Evolutionary conservation across 2,888 invertebrate genomes (phyloP).

Genomic region (Cremastinae sp.): DNA sequence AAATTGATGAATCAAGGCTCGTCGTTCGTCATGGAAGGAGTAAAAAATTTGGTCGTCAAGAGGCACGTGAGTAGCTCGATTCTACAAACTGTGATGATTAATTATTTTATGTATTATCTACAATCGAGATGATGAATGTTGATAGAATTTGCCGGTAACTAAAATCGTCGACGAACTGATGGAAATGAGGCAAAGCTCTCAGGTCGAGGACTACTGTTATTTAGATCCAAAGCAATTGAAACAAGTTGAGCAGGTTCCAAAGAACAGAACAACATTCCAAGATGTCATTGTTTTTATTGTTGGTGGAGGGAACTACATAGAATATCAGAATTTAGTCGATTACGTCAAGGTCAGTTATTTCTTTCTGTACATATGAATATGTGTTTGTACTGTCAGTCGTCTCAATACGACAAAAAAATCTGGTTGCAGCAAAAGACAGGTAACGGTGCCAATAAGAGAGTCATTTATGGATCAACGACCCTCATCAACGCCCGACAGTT

Average conservation of each 20-base stretch:
- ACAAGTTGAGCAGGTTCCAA: conserved; percentile 84
- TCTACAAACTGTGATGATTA: conserved; percentile 7
- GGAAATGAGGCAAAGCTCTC: conserved; percentile 89
- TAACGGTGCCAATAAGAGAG: conserved; percentile 87
- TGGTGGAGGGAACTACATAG: conserved; percentile 98
- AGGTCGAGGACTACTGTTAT: conserved; percentile 94
- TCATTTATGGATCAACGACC: conserved; percentile 97
- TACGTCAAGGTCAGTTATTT: conserved; percentile 88
- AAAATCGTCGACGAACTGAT: conserved; percentile 95
- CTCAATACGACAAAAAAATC: conserved; percentile 36
- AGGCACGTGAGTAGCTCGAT: conserved; percentile 88
- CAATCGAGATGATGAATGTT: conserved; percentile 4
- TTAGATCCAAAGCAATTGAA: conserved; percentile 97
- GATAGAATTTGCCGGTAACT: conserved; percentile 95
- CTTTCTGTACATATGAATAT: conserved; percentile 6
- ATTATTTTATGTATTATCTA: conserved; percentile 23
- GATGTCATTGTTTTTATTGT: conserved; percentile 95
- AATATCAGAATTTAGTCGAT: conserved; percentile 98
- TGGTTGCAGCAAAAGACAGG: conserved; percentile 87
- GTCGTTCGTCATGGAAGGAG: conserved; percentile 99
- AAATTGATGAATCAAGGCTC: conserved; percentile 98
- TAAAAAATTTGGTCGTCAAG: conserved; percentile 99
- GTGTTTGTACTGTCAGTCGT: not conserved
- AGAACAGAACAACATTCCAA: conserved; percentile 87
- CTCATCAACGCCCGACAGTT: conserved; percentile 97